Evolutionary conservation across 2,113 vertebrate species (phyloP).

Genomic region (Elgaria multicarinata): DNA sequence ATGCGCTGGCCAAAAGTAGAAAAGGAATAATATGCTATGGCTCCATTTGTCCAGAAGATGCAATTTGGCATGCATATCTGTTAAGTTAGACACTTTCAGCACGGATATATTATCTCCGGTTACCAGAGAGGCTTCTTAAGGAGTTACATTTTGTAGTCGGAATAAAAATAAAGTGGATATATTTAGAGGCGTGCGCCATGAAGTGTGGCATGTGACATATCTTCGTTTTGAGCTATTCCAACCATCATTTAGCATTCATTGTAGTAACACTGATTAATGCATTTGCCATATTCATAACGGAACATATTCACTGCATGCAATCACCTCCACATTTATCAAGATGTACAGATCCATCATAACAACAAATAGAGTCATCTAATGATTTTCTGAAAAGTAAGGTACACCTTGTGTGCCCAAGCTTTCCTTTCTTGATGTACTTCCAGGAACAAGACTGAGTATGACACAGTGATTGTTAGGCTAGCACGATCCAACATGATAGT

Average conservation of each 20-base stretch:
- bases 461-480: not conserved
- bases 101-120: not conserved
- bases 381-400: not conserved
- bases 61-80: not conserved
- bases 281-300: not conserved
- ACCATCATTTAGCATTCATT: not conserved
- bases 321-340: not conserved
- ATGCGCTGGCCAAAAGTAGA: not conserved
- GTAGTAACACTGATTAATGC: not conserved
- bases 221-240: rapidly evolving
- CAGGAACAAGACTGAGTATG: not conserved
- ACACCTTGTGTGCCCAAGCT: not conserved
- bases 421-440: not conserved
- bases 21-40: not conserved
- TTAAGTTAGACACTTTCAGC: not conserved
- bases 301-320: not conserved
- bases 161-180: not conserved
- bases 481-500: not conserved
- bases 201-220: rapidly evolving
- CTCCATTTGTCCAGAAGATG: not conserved
- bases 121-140: not conserved
- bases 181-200: not conserved
- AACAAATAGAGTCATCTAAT: not conserved
- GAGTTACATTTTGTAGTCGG: not conserved
- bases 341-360: not conserved